phyloP scores from a whole-genome alignment of 53 echinoderm and acorn worm genomes.

The Glandiceps talaboti region DNA sequence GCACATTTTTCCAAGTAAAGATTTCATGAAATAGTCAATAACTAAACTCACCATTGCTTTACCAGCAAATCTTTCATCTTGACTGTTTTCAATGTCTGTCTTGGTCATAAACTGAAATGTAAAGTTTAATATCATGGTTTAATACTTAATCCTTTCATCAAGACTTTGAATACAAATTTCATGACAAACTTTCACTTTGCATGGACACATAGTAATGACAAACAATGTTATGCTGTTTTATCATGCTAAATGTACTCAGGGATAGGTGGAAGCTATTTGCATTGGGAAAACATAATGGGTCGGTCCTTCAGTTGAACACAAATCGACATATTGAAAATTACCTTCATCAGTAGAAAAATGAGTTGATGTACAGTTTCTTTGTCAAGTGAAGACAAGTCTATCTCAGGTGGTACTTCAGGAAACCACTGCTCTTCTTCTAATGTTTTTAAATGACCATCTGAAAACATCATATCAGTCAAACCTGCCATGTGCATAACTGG shows the following conservation, averaged over 20 bases:
- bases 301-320: too few species aligned
- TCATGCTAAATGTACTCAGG: too few species aligned
- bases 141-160: too few species aligned
- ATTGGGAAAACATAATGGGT: too few species aligned
- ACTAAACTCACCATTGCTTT: conserved; percentile 77
- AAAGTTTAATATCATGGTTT: not conserved
- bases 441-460: conserved; percentile 73
- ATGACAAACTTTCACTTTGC: not conserved
- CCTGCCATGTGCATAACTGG: conserved; percentile 4
- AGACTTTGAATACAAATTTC: not conserved
- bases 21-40: too few species aligned
- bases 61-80: conserved; percentile 43
- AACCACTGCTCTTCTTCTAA: conserved; percentile 56
- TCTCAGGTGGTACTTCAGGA: conserved; percentile 14
- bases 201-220: not conserved
- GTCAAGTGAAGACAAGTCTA: conserved; percentile 68
- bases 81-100: conserved; percentile 38
- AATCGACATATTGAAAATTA: too few species aligned
- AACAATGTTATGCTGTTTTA: not conserved
- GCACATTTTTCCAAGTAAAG: too few species aligned
- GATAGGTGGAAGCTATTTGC: too few species aligned
- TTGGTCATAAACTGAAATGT: conserved; percentile 69
- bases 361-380: conserved; percentile 94
- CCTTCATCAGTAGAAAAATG: conserved; percentile 62
- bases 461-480: conserved; percentile 39